Base-by-base conservation (phyloP, 2,113 vertebrate species). In the Actenoides hombroni region DNA sequence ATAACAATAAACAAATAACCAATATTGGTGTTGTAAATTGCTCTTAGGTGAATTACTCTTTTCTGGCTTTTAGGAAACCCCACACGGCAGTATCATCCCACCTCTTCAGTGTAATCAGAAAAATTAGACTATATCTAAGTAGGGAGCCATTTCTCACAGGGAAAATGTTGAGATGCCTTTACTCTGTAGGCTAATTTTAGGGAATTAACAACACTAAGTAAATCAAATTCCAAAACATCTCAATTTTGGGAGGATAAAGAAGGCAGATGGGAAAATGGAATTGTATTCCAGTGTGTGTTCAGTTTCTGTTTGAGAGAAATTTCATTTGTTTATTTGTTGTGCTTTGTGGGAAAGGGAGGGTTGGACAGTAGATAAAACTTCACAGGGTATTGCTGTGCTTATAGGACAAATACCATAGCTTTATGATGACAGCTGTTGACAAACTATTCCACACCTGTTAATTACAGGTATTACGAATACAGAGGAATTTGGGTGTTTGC, bases 401-500 rank as follows among this genome's bases (percentile, higher is more conserved):
- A 80, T 86, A 83, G 73, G 91, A 73, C 69, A 86, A 90, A 93
- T 95, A 35, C 81, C 77, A 82, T 40, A 57, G 65, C 73, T 94
- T 95, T 92, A 84, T 5, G 19, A 94, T 94, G 92, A 91, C 88
- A 96, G 40, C 94, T 94, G 95, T 95, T 96, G 94, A 94, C 86
- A 91, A 97, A 95, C 61, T 68, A 28, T 93, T 95, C 90, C 92
- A 93, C 95, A 89, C 95, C 92, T 94, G 35, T 57, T 96, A 96
- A 97, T 97, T 96, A 97, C 8, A n/a, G 61, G 65, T 84, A 14
- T 95, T 94, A 57, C 2, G 4, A 86, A 83, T 12, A 87, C 77
- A 90, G 88, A 94, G 65, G 70, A 92, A 91, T 88, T 92, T 83
- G 90, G 83, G 80, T 95, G 96, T 96, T 96, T 79, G 69, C 88